Evolutionary conservation across 2,113 vertebrate genomes (phyloP).

Genomic region (Onychostruthus taczanowskii): DNA sequence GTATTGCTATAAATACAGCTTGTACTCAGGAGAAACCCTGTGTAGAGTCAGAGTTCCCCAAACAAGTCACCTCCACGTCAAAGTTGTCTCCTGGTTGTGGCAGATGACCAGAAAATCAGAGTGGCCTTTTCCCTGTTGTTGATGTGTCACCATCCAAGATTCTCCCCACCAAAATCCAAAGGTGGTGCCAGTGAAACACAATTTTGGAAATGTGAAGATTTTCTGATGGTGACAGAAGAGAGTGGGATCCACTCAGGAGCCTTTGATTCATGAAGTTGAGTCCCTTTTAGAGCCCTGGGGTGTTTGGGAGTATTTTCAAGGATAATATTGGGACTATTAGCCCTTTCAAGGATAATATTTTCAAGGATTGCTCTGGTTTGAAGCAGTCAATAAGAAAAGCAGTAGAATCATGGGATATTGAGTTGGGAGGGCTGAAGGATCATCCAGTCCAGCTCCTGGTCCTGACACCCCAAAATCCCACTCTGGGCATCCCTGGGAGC

Average conservation of each 20-base stretch:
- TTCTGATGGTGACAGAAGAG: background rate
- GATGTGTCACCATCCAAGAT: background rate
- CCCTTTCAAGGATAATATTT: background rate
- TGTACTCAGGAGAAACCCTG: background rate
- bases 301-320: conserved; percentile 6
- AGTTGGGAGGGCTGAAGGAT: background rate
- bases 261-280: background rate
- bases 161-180: background rate
- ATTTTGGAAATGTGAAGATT: background rate
- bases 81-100: background rate
- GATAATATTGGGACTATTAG: background rate
- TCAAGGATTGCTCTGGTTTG: background rate
- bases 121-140: background rate
- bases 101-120: background rate
- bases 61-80: background rate
- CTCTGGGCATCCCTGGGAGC: accelerated
- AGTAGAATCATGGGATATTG: background rate
- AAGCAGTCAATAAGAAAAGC: conserved; percentile 1
- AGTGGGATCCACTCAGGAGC: background rate
- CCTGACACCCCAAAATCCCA: background rate
- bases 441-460: no score
- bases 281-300: background rate
- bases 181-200: background rate
- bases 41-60: background rate
- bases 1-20: accelerated